Percentiles rank a stretch among this genome's conserved stretches.
phyloP scores from a whole-genome alignment of 2,797 vertebrate species.

The Hemitrygon akajei region DNA sequence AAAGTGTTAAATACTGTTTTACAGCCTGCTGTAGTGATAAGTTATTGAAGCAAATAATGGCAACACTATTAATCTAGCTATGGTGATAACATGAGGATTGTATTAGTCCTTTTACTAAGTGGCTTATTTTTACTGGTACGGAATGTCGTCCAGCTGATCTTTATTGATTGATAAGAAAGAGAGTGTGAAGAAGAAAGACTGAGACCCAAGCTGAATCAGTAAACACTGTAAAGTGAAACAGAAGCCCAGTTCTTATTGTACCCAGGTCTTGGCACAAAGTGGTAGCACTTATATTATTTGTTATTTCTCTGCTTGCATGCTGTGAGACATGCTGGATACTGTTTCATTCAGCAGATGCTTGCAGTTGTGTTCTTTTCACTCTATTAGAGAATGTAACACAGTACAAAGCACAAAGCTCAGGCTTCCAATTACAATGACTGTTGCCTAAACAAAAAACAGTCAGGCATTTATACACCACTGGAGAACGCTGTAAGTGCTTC shows the following conservation, averaged over 20 bases:
- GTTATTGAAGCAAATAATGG: background rate
- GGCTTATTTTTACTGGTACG: slow-evolving; percentile 42
- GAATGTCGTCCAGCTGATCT: slow-evolving; percentile 45
- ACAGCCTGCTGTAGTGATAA: background rate
- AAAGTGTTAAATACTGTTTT: background rate
- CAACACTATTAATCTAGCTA: background rate
- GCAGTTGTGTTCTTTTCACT: slow-evolving; percentile 18
- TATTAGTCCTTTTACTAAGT: slow-evolving; percentile 18
- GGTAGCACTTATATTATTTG: slow-evolving; percentile 49
- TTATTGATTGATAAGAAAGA: slow-evolving; percentile 41
- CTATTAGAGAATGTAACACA: slow-evolving; percentile 20
- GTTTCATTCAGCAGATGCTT: slow-evolving; percentile 35
- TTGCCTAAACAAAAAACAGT: slow-evolving; percentile 33
- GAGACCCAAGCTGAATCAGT: slow-evolving; percentile 30
- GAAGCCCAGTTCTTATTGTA: slow-evolving; percentile 43
- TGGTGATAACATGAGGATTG: background rate
- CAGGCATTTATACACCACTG: slow-evolving; percentile 31
- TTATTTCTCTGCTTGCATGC: slow-evolving; percentile 37
- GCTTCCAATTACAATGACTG: slow-evolving; percentile 34
- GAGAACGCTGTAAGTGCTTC: slow-evolving; percentile 30
- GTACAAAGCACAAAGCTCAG: slow-evolving; percentile 37
- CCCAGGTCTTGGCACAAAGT: slow-evolving; percentile 49
- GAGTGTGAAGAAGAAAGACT: slow-evolving; percentile 46
- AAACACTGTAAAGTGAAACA: slow-evolving; percentile 26
- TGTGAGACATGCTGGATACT: slow-evolving; percentile 35